These are phyloP conservation scores for Siphamia tubifer DNA, from an alignment of 2,113 vertebrate species.

Conservation along the genomic window DNA sequence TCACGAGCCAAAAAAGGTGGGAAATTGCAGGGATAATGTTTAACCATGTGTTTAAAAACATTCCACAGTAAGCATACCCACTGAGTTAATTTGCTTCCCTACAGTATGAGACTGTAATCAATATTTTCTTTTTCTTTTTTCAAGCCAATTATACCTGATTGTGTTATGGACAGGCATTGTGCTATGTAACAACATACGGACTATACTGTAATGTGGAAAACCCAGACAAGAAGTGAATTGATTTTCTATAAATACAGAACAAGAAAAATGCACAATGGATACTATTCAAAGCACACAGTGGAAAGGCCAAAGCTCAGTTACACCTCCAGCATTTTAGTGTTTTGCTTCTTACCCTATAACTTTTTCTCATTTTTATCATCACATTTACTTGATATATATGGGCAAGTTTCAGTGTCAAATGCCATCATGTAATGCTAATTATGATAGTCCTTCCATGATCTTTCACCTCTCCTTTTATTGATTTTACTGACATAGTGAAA, in stretches of 20 bases:
- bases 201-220: neutral
- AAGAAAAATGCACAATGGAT: neutral
- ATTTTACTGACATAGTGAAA: conserved; percentile 47
- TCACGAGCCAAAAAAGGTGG: too few species aligned
- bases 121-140: conserved; percentile 15
- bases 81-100: neutral
- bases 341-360: neutral
- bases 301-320: conserved; percentile 11
- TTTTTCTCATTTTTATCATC: neutral
- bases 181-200: conserved; percentile 3
- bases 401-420: neutral
- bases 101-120: conserved; percentile 20
- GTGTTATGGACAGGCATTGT: conserved; percentile 5
- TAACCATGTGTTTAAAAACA: neutral
- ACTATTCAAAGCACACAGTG: neutral
- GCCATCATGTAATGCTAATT: conserved; percentile 1
- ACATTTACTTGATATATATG: neutral
- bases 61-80: neutral
- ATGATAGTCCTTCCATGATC: conserved; percentile 8
- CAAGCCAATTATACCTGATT: neutral
- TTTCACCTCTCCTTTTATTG: conserved; percentile 47
- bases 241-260: too few species aligned
- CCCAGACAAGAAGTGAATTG: conserved; percentile 7
- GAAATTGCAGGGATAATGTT: too few species aligned
- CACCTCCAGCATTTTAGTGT: neutral